Conservation (phyloP, 2,888 invertebrate genomes). For the Onthophagus sagittarius region DNA sequence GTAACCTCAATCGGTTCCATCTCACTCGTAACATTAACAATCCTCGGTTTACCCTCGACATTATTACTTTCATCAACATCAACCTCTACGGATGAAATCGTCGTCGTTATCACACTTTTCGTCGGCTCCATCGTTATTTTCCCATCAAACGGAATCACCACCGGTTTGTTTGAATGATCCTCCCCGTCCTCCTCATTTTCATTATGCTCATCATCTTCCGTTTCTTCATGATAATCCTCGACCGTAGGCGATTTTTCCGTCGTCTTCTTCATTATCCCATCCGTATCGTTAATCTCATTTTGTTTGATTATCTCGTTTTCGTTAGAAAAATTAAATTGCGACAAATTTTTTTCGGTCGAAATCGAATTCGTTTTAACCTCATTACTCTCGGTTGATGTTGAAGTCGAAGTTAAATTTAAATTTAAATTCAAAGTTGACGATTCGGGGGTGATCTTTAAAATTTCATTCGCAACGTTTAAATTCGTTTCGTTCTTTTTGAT, state of each 20-base stretch:
- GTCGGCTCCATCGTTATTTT: not conserved
- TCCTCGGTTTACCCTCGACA: not conserved
- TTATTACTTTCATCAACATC: not conserved
- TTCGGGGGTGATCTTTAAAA: not conserved
- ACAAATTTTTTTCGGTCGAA: too few relatives aligned
- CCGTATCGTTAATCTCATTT: slow-evolving; percentile 14
- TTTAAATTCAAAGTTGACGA: not conserved
- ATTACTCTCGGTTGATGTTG: not conserved
- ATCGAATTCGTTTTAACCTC: not conserved
- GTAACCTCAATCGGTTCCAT: slow-evolving; percentile 38
- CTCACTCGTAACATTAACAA: not conserved
- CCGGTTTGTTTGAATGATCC: not conserved
- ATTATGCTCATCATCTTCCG: slow-evolving; percentile 11
- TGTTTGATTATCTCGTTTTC: slow-evolving; percentile 18
- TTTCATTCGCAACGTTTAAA: slow-evolving; percentile 4
- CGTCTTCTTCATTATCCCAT: not conserved
- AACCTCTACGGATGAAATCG: not conserved
- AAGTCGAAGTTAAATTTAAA: not conserved
- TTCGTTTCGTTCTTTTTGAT: slow-evolving; percentile 10
- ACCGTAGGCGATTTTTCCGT: not conserved
- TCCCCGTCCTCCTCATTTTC: slow-evolving; percentile 7
- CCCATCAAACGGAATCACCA: not conserved
- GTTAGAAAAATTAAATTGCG: too few relatives aligned
- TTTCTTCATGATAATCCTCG: slow-evolving; percentile 13
- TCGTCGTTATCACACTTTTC: not conserved